phyloP scores from a whole-genome alignment of 2,797 vertebrate genomes.

The Trichosurus vulpecula region DNA sequence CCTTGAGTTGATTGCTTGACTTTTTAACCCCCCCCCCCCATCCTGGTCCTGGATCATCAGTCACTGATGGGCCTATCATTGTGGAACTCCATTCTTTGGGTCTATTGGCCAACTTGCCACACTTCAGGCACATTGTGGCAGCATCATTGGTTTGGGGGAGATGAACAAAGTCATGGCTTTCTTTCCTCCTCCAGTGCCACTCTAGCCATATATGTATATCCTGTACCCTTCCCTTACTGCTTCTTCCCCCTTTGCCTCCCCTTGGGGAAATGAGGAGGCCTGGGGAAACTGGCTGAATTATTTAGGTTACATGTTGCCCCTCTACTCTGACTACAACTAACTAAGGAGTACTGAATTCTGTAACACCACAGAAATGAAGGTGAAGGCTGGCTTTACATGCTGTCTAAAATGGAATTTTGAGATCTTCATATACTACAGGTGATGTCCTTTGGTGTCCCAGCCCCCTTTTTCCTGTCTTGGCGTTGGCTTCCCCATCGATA shows the following conservation, averaged over 20 bases:
- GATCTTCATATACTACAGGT: not conserved
- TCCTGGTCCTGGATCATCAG: not conserved
- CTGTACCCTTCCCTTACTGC: not conserved
- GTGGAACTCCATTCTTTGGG: not conserved
- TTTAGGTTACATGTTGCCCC: not conserved
- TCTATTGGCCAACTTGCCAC: not conserved
- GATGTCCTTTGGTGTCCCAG: not conserved
- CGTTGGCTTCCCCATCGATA: rapidly evolving
- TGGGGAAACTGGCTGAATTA: not conserved
- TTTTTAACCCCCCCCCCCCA: not conserved
- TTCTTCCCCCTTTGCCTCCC: not conserved
- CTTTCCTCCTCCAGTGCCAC: not conserved
- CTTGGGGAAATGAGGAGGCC: not conserved
- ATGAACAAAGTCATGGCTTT: not conserved
- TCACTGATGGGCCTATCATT: not conserved
- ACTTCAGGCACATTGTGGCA: not conserved
- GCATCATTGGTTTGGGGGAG: not conserved
- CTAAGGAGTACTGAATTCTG: not conserved
- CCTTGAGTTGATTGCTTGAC: not conserved
- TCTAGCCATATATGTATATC: not conserved
- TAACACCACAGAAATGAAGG: not conserved
- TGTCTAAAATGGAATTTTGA: not conserved
- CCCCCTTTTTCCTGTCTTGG: not conserved
- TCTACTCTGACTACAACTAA: not conserved
- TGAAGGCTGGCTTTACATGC: not conserved